phyloP scores from a whole-genome alignment of 2,888 invertebrate genomes.

The Harmothoe impar region DNA sequence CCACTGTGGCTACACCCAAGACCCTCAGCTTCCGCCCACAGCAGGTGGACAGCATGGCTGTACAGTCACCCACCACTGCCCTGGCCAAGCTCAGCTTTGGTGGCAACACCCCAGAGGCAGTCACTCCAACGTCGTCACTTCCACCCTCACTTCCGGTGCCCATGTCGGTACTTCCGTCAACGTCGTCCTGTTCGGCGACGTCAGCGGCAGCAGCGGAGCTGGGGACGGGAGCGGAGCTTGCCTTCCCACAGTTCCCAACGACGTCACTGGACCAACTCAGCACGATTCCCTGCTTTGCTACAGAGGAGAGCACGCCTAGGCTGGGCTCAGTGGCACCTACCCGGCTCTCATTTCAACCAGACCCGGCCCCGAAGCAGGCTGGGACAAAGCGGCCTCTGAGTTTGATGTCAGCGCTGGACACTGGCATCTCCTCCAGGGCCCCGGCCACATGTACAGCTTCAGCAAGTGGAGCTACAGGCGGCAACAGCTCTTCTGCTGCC shows the following conservation, averaged over 20 bases:
- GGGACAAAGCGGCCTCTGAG: conserved; percentile 71
- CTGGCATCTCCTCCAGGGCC: conserved; percentile 33
- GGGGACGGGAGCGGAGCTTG: conserved; percentile 52
- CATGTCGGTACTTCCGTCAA: not conserved
- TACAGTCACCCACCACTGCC: conserved; percentile 83
- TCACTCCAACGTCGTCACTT: conserved; percentile 19
- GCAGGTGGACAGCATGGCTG: conserved; percentile 60
- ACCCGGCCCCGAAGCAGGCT: not conserved
- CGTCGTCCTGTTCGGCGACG: not conserved
- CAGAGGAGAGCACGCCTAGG: conserved; percentile 67
- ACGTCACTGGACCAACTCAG: conserved; percentile 82
- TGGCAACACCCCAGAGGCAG: conserved; percentile 68
- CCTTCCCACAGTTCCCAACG: conserved; percentile 76
- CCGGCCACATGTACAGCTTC: not conserved
- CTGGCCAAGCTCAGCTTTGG: conserved; percentile 83
- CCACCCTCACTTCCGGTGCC: conserved; percentile 24
- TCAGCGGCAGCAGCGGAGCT: not conserved
- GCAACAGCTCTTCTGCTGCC: conserved; percentile 65
- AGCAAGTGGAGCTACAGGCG: conserved; percentile 43
- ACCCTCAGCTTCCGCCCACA: conserved; percentile 25
- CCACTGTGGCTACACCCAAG: conserved; percentile 72
- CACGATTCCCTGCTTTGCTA: conserved; percentile 82
- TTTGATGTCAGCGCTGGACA: conserved; percentile 60
- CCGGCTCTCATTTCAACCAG: conserved; percentile 52
- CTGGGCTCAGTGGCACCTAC: conserved; percentile 10